These are phyloP conservation scores for Brienomyrus brachyistius DNA, from an alignment of 2,113 vertebrate genomes.

Conservation along the genomic window DNA sequence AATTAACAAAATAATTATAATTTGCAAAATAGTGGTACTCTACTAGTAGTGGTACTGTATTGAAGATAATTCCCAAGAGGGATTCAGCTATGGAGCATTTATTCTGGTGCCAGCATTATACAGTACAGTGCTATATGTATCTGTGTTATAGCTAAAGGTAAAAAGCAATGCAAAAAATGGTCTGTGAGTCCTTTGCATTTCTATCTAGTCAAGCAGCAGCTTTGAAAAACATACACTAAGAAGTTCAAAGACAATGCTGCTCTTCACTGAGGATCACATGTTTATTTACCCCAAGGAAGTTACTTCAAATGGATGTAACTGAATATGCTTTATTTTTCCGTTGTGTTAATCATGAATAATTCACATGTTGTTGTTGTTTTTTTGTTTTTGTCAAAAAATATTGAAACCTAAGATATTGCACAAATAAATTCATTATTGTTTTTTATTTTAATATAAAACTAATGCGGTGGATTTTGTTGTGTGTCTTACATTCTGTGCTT, in stretches of 20 bases:
- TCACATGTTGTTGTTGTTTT: background rate
- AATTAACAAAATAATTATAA: background rate
- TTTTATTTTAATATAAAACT: background rate
- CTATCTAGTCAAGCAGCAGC: background rate
- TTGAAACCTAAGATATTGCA: background rate
- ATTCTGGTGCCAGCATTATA: background rate
- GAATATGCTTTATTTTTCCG: background rate
- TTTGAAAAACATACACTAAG: background rate
- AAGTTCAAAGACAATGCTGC: background rate
- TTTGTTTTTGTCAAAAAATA: background rate
- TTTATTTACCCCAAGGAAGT: background rate
- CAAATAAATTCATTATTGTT: background rate
- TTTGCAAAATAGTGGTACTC: background rate
- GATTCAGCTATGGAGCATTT: background rate
- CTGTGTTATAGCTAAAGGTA: background rate
- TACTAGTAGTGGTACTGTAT: background rate
- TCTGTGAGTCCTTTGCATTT: background rate
- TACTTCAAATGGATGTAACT: background rate
- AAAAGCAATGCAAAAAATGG: background rate
- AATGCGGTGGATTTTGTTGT: background rate
- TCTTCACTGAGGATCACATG: background rate
- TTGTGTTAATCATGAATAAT: background rate
- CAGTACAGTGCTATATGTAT: background rate
- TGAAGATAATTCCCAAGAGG: background rate
- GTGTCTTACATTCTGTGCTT: background rate